Base-by-base conservation (phyloP, 2,888 invertebrate species). In the Meiosimyza platycephala region DNA sequence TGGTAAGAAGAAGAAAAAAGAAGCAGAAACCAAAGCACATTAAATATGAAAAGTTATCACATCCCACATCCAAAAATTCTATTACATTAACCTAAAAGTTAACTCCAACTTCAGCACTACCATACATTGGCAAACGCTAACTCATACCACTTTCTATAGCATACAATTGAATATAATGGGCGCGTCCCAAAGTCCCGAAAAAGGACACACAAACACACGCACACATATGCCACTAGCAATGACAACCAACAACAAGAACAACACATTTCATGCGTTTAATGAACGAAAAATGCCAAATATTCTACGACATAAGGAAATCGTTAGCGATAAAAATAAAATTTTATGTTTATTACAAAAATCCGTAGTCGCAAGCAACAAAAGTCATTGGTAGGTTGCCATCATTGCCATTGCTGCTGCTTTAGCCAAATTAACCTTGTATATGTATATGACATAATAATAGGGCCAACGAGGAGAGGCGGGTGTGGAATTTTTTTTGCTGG, bases 291-390 rank as follows among this genome's bases (percentile, higher is more conserved):
- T 57, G 55, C 63, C 63, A 69, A 59, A 16, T 54, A 16, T 47
- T 71, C 76, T 75, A 75, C 77, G 72, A 76, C 77, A 68, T 78
- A 75, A 76, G 80, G 80, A 82, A 81, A 83, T 79, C 83, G 81
- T 82, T 78, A 80, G 75, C 83, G 80, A 82, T 82, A 82, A 82
- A 82, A 79, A 83, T 82, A 81, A 83, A 82, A 81, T 83, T 83
- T 83, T 83, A 82, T 82, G 81, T 79, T 82, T 80, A 79, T 80
- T 51, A 28, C 64, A 15, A 40, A 40, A 40, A 40, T 40, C 40
- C 40, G 40, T 40, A 40, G 40, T 40, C 40, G 40, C 40, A 40
- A 40, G 40, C 40, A 40, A 40, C 40, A 40, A 40, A 40, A 40
- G 40, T 40, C 40, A 40, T 40, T 40, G 40, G 40, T 40, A 40